Evolutionary conservation across 2,888 invertebrate species (phyloP).

Genomic region (Macrophya annulata): DNA sequence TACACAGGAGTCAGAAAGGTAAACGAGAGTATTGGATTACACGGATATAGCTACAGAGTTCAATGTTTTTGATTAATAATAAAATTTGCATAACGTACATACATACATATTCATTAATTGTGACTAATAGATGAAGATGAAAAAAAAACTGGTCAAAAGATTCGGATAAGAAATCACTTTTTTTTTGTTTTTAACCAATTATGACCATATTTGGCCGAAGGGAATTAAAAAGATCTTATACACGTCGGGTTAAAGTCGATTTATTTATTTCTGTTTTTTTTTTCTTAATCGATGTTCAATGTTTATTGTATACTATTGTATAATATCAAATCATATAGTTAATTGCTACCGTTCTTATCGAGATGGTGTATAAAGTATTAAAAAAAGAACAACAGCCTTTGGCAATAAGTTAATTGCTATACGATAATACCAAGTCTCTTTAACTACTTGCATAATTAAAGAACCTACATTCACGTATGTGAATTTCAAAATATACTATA

Average conservation of each 20-base stretch:
- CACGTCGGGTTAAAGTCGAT: not conserved
- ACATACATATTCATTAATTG: not conserved
- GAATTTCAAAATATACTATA: not conserved
- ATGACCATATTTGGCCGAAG: not conserved
- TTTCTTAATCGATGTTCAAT: not conserved
- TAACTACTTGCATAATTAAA: not conserved
- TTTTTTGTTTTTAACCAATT: not conserved
- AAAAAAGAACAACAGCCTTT: constrained; percentile 2
- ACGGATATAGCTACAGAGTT: not conserved
- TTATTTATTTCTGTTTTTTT: not conserved
- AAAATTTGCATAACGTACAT: not conserved
- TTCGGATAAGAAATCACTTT: not conserved
- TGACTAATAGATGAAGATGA: not conserved
- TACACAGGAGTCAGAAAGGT: not conserved
- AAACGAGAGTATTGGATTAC: constrained; percentile 24
- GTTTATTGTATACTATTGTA: constrained; percentile 29
- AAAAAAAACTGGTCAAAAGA: not conserved
- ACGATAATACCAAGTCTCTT: constrained; percentile 17
- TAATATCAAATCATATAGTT: not conserved
- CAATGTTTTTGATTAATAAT: not conserved
- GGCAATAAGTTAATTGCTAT: constrained; percentile 34
- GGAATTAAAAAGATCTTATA: not conserved
- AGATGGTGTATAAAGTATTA: not conserved
- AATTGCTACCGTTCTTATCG: constrained; percentile 29
- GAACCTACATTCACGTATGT: not conserved